Evolutionary conservation across 2,113 vertebrate genomes (phyloP).

Genomic region (Menura novaehollandiae): DNA sequence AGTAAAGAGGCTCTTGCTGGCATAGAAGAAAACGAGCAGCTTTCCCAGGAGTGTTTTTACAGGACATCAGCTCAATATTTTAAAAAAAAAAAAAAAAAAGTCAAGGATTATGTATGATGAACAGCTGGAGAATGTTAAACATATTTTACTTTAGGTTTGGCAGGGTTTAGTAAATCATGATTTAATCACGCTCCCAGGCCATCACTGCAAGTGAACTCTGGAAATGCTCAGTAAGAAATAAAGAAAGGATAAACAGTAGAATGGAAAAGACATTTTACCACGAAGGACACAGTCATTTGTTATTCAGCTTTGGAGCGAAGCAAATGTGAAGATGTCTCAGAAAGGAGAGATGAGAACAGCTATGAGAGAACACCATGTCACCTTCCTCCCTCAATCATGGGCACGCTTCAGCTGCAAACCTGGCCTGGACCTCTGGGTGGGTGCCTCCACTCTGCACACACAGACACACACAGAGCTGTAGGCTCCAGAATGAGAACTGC

Average conservation of each 20-base stretch:
- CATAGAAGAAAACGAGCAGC: background rate
- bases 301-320: conserved; percentile 4
- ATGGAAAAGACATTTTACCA: conserved; percentile 57
- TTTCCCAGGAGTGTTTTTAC: conserved; percentile 32
- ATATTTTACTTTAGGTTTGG: conserved; percentile 68
- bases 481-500: background rate
- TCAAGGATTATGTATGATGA: conserved; percentile 55
- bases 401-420: background rate
- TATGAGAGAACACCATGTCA: background rate
- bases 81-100: conserved; percentile 27
- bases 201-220: conserved; percentile 53
- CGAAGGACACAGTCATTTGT: conserved; percentile 30
- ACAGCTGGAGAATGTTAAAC: conserved; percentile 67
- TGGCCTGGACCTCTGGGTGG: background rate
- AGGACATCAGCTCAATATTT: conserved; percentile 41
- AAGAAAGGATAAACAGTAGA: conserved; percentile 48
- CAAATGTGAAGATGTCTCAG: background rate
- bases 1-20: background rate
- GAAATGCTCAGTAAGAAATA: conserved; percentile 42
- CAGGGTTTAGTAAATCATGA: conserved; percentile 61
- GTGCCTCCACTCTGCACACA: background rate
- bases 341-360: background rate
- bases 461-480: background rate
- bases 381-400: background rate
- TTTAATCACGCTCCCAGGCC: conserved; percentile 59